Conservation (phyloP, 2,113 vertebrate genomes). For the Carassius gibelio region DNA sequence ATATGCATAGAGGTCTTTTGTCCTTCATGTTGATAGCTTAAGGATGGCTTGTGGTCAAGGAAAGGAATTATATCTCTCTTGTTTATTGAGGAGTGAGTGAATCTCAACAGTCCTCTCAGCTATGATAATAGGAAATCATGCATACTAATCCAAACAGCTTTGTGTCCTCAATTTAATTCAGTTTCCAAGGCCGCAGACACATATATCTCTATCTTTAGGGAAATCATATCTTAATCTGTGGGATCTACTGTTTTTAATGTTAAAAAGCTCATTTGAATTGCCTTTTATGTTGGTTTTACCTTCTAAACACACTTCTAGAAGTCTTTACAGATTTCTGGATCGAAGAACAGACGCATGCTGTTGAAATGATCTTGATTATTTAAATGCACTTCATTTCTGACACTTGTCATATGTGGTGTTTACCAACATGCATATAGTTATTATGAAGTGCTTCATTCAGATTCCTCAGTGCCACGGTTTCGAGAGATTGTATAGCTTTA, state of each 20-base stretch:
- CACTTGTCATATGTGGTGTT: neutral
- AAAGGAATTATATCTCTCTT: neutral
- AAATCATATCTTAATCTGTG: constrained; percentile 12
- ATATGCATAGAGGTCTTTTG: neutral
- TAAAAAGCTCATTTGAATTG: neutral
- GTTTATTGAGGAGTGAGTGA: constrained; percentile 7
- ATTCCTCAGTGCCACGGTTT: neutral
- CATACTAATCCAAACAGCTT: constrained; percentile 23
- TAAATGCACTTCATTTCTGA: neutral
- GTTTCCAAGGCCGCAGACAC: constrained; percentile 26
- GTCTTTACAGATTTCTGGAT: neutral
- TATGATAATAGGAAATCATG: constrained; percentile 23
- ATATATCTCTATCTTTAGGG: constrained; percentile 31
- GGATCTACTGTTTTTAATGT: constrained; percentile 27
- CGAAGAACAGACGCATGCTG: neutral
- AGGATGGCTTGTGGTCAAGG: neutral
- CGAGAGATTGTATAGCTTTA: neutral
- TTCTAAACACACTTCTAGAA: neutral
- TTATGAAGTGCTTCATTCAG: neutral
- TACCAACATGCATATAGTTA: neutral
- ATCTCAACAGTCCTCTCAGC: constrained; percentile 20
- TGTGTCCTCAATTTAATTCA: constrained; percentile 38
- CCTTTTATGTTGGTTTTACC: neutral
- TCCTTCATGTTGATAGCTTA: neutral
- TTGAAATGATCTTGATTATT: neutral